Base-by-base conservation (phyloP, 2,113 vertebrate genomes). In the Tragelaphus imberbis region DNA sequence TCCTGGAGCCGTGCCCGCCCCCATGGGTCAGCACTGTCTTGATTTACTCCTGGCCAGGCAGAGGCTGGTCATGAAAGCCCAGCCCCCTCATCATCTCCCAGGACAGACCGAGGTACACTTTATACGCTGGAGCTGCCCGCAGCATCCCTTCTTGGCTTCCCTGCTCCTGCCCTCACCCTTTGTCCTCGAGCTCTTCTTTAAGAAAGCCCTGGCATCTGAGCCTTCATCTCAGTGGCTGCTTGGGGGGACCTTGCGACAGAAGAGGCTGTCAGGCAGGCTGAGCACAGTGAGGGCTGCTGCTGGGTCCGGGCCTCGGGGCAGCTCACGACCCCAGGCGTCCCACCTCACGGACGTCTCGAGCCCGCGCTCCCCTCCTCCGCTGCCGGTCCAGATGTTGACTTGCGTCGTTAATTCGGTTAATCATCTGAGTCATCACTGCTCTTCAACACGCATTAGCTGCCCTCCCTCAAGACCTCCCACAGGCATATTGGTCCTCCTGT, bases 41-140 rank as follows among this genome's bases (percentile, higher is more conserved):
- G 19, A 44, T 3, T 11, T 21, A 15, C 3, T 59, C 27, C 65
- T 10, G 0, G 51, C 44, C 5, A 0, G 44, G 6, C 25, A 2
- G 11, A 1, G 63, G 30, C 30, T 1, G 0, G 25, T 17, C n/a
- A 2, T 49, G 44, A 33, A 33, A 56, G 36, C 47, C 28, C 21
- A 7, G 12, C 30, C 49, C 25, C 11, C 65, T 71, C n/a, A 1
- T 36, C 13, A 3, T 61, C 75, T 55, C 21, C 1, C 13, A 21
- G 56, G 58, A 49, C 28, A 19, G 30, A 16, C 47, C 1, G 2
- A 33, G 4, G 9, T 19, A 55, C 30, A 36, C 15, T 82, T 49
- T 36, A 36, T 23, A 12, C 5, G 21, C 33, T 0, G 4, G 9
- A 49, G 68, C 28, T 59, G 40, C 53, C 80, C 0, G 0, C n/a